A percentile compares a stretch with the other conserved stretches of the same genome.
phyloP scores from a whole-genome alignment of 1,140 invertebrate genomes.

The Bombus superbus region DNA sequence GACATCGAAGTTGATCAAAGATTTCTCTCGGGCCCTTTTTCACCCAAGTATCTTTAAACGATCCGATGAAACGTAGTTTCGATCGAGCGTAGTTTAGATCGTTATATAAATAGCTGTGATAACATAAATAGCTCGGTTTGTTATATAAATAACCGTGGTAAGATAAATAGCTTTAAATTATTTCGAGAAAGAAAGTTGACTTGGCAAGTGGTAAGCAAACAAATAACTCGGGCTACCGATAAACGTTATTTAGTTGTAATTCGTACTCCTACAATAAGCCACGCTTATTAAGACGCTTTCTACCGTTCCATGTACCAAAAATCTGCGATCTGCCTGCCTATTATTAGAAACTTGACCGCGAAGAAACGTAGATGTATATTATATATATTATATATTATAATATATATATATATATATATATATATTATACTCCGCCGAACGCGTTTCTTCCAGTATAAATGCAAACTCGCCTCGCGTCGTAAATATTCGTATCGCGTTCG shows the following conservation, averaged over 20 bases:
- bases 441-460: rapidly evolving
- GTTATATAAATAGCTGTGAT: background rate
- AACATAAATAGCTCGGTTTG: background rate
- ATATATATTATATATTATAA: too few relatives aligned
- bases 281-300: too few relatives aligned
- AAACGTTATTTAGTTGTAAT: background rate
- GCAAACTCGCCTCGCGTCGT: too few relatives aligned
- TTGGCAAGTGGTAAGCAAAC: background rate
- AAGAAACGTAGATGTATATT: too few relatives aligned
- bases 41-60: background rate
- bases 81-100: background rate
- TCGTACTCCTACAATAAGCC: background rate
- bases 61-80: conserved; percentile 1
- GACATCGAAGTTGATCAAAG: conserved; percentile 3
- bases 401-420: too few relatives aligned
- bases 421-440: too few relatives aligned
- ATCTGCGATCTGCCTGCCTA: too few relatives aligned
- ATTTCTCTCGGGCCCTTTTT: background rate
- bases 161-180: background rate
- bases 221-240: background rate
- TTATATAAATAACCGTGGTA: background rate
- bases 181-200: background rate
- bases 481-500: too few relatives aligned
- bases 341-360: too few relatives aligned
- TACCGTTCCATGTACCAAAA: too few relatives aligned